These are phyloP conservation scores for Serranus cabrilla DNA, from an alignment of 2,797 vertebrate species.

Conservation along the genomic window DNA sequence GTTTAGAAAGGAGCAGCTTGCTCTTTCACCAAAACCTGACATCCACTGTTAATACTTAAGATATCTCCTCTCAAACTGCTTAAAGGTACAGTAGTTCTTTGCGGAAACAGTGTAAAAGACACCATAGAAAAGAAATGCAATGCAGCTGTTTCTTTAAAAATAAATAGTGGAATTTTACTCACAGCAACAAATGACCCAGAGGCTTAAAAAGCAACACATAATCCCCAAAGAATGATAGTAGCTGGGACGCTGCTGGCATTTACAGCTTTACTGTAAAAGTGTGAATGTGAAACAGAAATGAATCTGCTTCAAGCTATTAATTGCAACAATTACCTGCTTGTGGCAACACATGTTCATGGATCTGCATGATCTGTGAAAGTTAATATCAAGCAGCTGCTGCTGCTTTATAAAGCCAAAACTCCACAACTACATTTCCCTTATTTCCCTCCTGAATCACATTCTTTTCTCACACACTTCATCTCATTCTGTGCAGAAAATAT, in stretches of 20 bases:
- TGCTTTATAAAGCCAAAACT: neutral
- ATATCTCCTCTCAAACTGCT: neutral
- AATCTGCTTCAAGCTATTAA: slow-evolving; percentile 17
- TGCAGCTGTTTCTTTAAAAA: slow-evolving; percentile 11
- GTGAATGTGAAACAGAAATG: slow-evolving; percentile 14
- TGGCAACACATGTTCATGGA: slow-evolving; percentile 5
- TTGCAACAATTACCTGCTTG: slow-evolving; percentile 14
- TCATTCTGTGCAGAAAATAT: neutral
- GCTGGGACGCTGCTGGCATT: slow-evolving; percentile 14
- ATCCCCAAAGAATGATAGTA: slow-evolving; percentile 27
- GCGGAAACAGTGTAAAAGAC: neutral
- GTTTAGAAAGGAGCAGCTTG: slow-evolving; percentile 18
- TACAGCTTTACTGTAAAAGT: slow-evolving; percentile 18
- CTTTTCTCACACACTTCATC: neutral
- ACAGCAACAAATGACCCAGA: slow-evolving; percentile 1
- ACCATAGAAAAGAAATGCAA: neutral
- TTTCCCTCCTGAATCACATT: neutral
- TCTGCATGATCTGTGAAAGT: slow-evolving; percentile 8
- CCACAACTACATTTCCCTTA: neutral
- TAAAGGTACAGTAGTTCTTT: neutral
- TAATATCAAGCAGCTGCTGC: slow-evolving; percentile 24
- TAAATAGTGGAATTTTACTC: slow-evolving; percentile 4
- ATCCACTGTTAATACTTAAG: slow-evolving; percentile 36
- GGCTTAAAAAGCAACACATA: slow-evolving; percentile 27
- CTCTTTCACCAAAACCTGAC: slow-evolving; percentile 36